Evolutionary conservation across 1,140 invertebrate genomes (phyloP), one percentile per base, ranked within the genome.

Genomic region (Drosophila obscura): DNA sequence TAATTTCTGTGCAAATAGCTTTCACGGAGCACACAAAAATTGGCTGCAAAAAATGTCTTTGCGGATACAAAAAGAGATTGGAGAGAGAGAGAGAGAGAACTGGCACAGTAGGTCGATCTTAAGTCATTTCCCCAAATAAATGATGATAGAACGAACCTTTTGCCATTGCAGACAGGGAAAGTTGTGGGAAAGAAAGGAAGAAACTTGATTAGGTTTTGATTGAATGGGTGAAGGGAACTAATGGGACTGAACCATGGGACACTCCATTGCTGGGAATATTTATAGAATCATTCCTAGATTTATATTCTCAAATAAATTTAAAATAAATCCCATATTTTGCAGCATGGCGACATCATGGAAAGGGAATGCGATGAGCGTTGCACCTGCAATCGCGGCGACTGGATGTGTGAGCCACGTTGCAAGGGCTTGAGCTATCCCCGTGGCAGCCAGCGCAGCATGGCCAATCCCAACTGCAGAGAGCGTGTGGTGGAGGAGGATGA

Each of bases 401-500:
- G 93, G 83, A 93, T 95, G 66, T 96, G 96, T 82, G 92, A 93
- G n/a, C 94, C 95, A 0, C 91, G 95, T 22, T 96, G 96, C 81
- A 89, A 90, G 35, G 92, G 92, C 11, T 94, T 94, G 4, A 95
- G 93, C 48, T 93, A 96, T 62, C 93, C 94, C 58, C 93, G 94
- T 3, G 95, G 95, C 26, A 93, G 93, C 80, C 39, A 93, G 93
- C 83, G 93, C 93, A 61, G 92, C 67, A 79, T 94, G 53, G 93
- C 93, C 35, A 96, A 97, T 93, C 94, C 95, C 1, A 91, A 95
- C 22, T 97, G 97, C 82, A 93, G 93, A 45, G 96, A 96, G 72
- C 93, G 94, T 7, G 71, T 93, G 7, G 93, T 94, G 11, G 94
- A 95, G 41, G 96, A 97, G 84, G 83, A 88, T n/a, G 94, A 95